These are phyloP conservation scores for Sprattus sprattus DNA, from an alignment of 2,113 vertebrate species.

Conservation along the genomic window DNA sequence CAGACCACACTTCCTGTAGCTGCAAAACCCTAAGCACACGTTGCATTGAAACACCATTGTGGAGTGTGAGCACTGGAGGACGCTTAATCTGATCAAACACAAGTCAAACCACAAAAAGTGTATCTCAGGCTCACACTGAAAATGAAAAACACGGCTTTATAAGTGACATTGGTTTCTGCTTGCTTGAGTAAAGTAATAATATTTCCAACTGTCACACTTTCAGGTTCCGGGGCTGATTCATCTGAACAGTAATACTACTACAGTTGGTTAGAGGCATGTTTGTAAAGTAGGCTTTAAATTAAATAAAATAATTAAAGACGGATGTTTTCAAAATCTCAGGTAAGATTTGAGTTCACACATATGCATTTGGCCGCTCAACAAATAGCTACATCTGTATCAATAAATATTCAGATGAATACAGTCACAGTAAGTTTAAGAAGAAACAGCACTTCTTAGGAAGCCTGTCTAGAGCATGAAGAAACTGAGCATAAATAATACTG, in stretches of 20 bases:
- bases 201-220: slow-evolving; percentile 7
- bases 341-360: background rate
- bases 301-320: background rate
- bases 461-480: background rate
- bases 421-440: background rate
- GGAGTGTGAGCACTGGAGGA: background rate
- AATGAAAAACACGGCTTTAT: slow-evolving; percentile 71
- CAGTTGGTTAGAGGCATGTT: background rate
- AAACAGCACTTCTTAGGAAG: background rate
- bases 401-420: background rate
- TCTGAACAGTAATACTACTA: background rate
- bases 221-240: background rate
- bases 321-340: background rate
- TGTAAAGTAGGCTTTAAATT: background rate
- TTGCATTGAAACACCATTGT: slow-evolving; percentile 34
- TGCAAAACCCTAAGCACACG: slow-evolving; percentile 34
- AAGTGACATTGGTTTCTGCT: background rate
- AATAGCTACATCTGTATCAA: background rate
- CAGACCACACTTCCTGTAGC: slow-evolving; percentile 65
- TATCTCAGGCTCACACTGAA: slow-evolving; percentile 60
- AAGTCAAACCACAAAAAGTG: slow-evolving; percentile 45
- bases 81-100: slow-evolving; percentile 44
- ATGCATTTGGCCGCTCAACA: too few relatives aligned
- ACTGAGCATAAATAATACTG: background rate
- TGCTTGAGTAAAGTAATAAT: background rate